phyloP scores from a whole-genome alignment of 2,797 vertebrate species.

The Poecile montanus region DNA sequence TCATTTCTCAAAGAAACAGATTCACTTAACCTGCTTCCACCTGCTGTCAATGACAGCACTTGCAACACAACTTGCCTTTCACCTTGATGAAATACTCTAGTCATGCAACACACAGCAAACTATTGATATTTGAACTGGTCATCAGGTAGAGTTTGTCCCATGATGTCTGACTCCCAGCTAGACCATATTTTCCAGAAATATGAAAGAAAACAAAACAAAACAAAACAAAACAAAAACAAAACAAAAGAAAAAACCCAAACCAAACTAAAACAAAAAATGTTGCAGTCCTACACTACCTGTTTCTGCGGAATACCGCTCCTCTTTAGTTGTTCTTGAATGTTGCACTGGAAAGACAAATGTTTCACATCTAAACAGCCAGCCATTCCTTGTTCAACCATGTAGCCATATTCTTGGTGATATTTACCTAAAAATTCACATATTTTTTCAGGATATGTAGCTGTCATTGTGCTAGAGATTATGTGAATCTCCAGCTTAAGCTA shows the following conservation, averaged over 20 bases:
- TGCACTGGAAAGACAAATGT: not conserved
- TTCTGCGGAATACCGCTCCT: not conserved
- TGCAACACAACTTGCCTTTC: not conserved
- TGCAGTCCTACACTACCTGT: fast-evolving
- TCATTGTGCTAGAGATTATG: not conserved
- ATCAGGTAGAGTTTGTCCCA: not conserved
- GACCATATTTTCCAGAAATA: not conserved
- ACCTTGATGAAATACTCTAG: not conserved
- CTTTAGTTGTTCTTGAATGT: not conserved
- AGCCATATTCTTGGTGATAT: not conserved
- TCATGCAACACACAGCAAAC: not conserved
- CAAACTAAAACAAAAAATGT: not conserved
- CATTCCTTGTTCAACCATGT: not conserved
- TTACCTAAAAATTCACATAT: not conserved
- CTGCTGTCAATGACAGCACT: not conserved
- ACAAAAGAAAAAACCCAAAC: not conserved
- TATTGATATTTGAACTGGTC: not conserved
- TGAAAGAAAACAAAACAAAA: not conserved
- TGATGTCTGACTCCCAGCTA: not conserved
- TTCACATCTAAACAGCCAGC: not conserved
- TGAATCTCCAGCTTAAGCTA: not conserved
- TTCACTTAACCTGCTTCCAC: not conserved
- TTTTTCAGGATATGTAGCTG: not conserved
- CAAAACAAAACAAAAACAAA: too few relatives aligned
- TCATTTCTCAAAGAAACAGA: not conserved